Base-by-base conservation (phyloP, 1,140 invertebrate genomes). In the Paraescarpia echinospica region DNA sequence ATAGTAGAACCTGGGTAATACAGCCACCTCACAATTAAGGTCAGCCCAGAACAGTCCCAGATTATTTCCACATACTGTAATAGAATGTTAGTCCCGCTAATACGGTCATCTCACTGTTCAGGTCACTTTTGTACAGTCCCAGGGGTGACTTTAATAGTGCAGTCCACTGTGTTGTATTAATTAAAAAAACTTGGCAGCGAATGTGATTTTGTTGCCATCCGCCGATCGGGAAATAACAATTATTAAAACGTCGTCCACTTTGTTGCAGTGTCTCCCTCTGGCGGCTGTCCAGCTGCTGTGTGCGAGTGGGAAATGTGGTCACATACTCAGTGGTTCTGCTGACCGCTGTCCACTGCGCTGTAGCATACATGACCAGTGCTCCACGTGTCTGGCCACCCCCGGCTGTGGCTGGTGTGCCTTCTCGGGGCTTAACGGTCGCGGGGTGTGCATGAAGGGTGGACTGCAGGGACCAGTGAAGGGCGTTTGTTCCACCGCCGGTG, bases 291-390 rank as follows among this genome's bases (percentile, higher is more conserved):
- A 97, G 0, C 96, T 99, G 0, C 97, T 98, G 90, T 99, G 99
- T 95, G 97, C 98, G 34, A 98, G 98, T 5, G 98, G 98, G 22
- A 97, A 98, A 22, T 99, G 99, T 95, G 98, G 98, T 1, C 96
- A 94, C 33, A 34, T 98, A 8, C 95, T 99, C 31, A 97, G 97
- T 35, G 97, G 97, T 77, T 97, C 97, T 93, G 94, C 96, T 89
- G 97, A 97, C 90, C 97, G 97, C 90, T 99, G 98, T 95, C 98
- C 98, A 0, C 89, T 93, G 9, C 97, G 97, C 0, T 99, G 98
- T 95, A 97, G 97, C 5, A 97, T 97, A 0, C 98, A 98, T 94
- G 97, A 97, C n/a, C 98, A 98, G 94, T 99, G 98, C 95, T 97
- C 98, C 0, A 97, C 97, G 31, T 99, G 98, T 96, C 96, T 99